phyloP scores from a whole-genome alignment of 2,888 invertebrate species.

The Hanleya hanleyi region DNA sequence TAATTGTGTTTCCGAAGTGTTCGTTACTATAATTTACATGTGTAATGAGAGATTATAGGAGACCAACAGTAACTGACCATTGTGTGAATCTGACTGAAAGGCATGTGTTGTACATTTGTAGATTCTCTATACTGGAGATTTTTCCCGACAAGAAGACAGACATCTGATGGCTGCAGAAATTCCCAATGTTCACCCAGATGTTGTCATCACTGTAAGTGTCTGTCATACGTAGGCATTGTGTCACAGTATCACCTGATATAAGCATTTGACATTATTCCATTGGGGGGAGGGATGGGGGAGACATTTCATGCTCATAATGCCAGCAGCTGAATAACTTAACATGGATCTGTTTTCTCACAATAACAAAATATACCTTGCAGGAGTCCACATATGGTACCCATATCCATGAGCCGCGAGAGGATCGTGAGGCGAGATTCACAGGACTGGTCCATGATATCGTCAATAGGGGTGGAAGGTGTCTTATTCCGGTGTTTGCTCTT shows the following conservation, averaged over 20 bases:
- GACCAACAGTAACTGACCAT: too few relatives aligned
- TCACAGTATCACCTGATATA: too few relatives aligned
- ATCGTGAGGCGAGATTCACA: constrained; percentile 94
- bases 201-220: constrained; percentile 87
- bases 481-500: constrained; percentile 98
- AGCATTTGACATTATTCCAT: too few relatives aligned
- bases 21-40: too few relatives aligned
- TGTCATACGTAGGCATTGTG: too few relatives aligned
- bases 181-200: constrained; percentile 95
- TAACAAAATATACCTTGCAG: constrained; percentile 75
- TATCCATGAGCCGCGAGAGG: constrained; percentile 98
- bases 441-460: constrained; percentile 96
- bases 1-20: too few relatives aligned
- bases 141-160: constrained; percentile 97
- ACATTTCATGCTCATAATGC: not conserved
- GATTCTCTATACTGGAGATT: constrained; percentile 97
- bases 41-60: too few relatives aligned
- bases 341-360: not conserved
- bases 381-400: constrained; percentile 99
- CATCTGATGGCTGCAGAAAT: constrained; percentile 99
- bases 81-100: too few relatives aligned
- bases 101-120: constrained; percentile 42
- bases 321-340: not conserved
- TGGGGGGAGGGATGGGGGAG: not conserved
- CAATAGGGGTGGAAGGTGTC: constrained; percentile 95